phyloP scores from a whole-genome alignment of 2,797 vertebrate species.

The Chanos chanos region DNA sequence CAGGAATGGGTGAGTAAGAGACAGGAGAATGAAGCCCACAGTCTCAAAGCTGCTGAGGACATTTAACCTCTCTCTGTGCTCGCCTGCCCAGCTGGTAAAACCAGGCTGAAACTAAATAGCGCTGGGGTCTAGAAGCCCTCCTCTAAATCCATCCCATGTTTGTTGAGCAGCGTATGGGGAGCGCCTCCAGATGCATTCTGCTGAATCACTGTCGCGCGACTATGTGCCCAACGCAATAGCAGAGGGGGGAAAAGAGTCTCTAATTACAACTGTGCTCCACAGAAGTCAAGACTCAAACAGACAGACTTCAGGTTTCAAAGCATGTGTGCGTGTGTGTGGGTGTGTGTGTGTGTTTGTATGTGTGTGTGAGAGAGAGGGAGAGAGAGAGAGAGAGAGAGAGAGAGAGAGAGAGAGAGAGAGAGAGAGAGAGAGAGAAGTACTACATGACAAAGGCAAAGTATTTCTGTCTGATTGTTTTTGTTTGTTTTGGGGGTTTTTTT shows the following conservation, averaged over 20 bases:
- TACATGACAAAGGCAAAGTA: too few relatives aligned
- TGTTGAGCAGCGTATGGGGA: slow-evolving; percentile 62
- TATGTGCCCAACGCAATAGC: slow-evolving; percentile 54
- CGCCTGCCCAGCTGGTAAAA: slow-evolving; percentile 62
- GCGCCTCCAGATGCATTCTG: slow-evolving; percentile 62
- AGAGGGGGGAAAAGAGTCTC: slow-evolving; percentile 56
- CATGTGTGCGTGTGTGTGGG: slow-evolving; percentile 18
- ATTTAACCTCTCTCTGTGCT: slow-evolving; percentile 58
- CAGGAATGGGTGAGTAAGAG: slow-evolving; percentile 8
- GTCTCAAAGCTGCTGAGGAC: slow-evolving; percentile 48
- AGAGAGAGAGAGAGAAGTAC: too few relatives aligned
- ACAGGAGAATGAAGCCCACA: slow-evolving; percentile 42
- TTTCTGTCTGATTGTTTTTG: too few relatives aligned
- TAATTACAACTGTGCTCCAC: slow-evolving; percentile 57
- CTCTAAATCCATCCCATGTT: slow-evolving; percentile 52
- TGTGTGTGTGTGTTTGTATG: slow-evolving; percentile 16
- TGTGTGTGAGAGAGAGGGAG: slow-evolving; percentile 19
- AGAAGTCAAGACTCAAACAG: slow-evolving; percentile 38
- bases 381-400: too few relatives aligned
- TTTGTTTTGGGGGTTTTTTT: too few relatives aligned
- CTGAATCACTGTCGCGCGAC: slow-evolving; percentile 70
- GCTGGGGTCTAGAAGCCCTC: slow-evolving; percentile 63
- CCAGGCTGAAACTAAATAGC: slow-evolving; percentile 70
- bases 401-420: too few relatives aligned
- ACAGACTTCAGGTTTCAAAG: slow-evolving; percentile 27